Base-by-base conservation (phyloP, 2,888 invertebrate genomes). In the Agrypnus murinus region DNA sequence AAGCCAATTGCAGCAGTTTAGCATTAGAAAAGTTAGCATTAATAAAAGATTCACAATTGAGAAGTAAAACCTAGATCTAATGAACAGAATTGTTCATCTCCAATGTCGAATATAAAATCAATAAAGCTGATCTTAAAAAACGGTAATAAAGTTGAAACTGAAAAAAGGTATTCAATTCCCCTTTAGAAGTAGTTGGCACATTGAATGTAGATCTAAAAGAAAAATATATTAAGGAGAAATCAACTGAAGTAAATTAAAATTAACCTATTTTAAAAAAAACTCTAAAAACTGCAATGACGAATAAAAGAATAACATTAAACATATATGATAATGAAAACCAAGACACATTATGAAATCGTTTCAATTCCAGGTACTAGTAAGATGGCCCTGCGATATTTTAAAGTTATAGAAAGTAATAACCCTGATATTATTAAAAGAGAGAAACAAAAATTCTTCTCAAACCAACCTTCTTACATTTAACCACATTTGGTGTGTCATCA, bases 1-100 rank as follows among this genome's bases (percentile, higher is more conserved):
- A 82, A 87, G 73, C 87, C 89, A 0, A 87, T 87, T 9, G 84
- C 88, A 0, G 86, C 87, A 10, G 88, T 89, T 1, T 90, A 88
- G n/a, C n/a, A n/a, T n/a, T n/a, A n/a, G n/a, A n/a, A 67, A 85
- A 84, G 48, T 76, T 86, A 1, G 80, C 86, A 58, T 48, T 12
- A 74, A 65, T 8, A 70, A 66, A 19, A 57, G 75, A 46, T 57
- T 77, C 17, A 64, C 55, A 64, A 74, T 78, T 45, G 64, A 65
- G 74, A 77, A 40, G 66, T 73, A 12, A 65, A 72, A 45, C 38
- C 43, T 10, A 60, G n/a, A n/a, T n/a, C 14, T 31, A 46, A 36
- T 10, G 17, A 45, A 45, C n/a, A n/a, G n/a, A n/a, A n/a, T n/a
- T n/a, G n/a, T n/a, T n/a, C n/a, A n/a, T n/a, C n/a, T n/a, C n/a